Base-by-base conservation (phyloP, 64 coral and sea anemone species). In the Orbicella faveolata region DNA sequence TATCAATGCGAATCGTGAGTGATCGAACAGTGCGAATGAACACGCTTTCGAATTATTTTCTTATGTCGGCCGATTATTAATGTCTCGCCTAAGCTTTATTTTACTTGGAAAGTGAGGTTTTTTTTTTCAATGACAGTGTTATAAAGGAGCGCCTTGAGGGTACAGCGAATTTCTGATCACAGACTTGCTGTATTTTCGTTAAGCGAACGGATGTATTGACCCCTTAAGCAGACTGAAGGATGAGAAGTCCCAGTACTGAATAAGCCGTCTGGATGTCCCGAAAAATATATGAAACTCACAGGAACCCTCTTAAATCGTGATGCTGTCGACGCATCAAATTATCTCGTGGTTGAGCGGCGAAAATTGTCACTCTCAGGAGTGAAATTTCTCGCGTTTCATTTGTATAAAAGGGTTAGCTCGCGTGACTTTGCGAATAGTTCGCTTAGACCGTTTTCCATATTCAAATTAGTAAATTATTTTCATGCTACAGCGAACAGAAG, bases 381-480 rank as follows among this genome's bases (percentile, higher is more conserved):
- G 64, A 85, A 85, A 72, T 72, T 72, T 85, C 34, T 52, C 82
- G 65, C 82, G 36, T 85, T 85, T 85, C 63, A 23, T 52, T 85
- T 85, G 82, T 72, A 85, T 52, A 85, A 65, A 85, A 65, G 53
- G 64, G 48, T 30, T n/a, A 53, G 66, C 76, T 92, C 90, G 90
- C 90, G 90, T 92, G 90, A 92, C 90, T 57, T 25, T 35, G 23
- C 8, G 61, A 84, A 41, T 61, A 75, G 59, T 21, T 64, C 77
- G 65, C 44, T 75, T 66, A 34, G 84, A 33, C 83, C 74, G 63
- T 87, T 92, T 78, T 76, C 76, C 81, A 81, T 92, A 92, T 92
- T 92, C 90, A 92, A 92, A 92, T 92, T 84, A 92, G 90, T 79
- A 80, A 65, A 87, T 57, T 87, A 92, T 92, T 92, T 92, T 92